Evolutionary conservation across 2,797 vertebrate species (phyloP), one percentile per base, ranked within the genome.

Genomic region (Myotis planiceps): DNA sequence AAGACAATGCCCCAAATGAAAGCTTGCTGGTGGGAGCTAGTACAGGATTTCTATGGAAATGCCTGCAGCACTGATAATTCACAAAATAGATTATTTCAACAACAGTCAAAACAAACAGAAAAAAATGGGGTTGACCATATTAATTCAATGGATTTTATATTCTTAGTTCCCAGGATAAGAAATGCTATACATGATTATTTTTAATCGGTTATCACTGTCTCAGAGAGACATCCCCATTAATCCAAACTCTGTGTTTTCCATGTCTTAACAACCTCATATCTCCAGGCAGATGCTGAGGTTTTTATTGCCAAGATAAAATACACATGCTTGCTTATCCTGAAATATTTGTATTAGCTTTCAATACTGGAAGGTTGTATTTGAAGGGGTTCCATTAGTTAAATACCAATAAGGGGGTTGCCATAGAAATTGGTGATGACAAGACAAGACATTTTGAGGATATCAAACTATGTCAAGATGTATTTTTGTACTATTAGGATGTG

Each of bases 271-370:
- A 39, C 53, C 9, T 3, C 27, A 7, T 65, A 29, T 78, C 79
- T 94, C 34, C 8, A 60, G 66, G 27, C 47, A 79, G 49, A 92
- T 82, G 10, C 37, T 76, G 55, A 94, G 6, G 78, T 81, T 86
- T 78, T 45, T 42, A 51, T 85, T 94, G n/a, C 21, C 49, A 90
- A 81, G 15, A 66, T 65, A 87, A 95, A 94, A 88, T 53, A 71
- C 15, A 78, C 10, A 19, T 88, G 10, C 42, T 60, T 82, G 5
- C 66, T 79, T 71, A 53, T 88, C 82, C 34, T 66, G 16, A 8
- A 72, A 15, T 69, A 19, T 32, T 95, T 21, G 8, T 49, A 6
- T 16, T 83, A 45, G 53, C 55, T 94, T 92, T 79, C 82, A 83
- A 84, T 69, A 76, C 32, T 29, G 29, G 87, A 25, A 14, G 18